Base-by-base conservation (phyloP, 2,888 invertebrate genomes). In the Neoscelio sp. region DNA sequence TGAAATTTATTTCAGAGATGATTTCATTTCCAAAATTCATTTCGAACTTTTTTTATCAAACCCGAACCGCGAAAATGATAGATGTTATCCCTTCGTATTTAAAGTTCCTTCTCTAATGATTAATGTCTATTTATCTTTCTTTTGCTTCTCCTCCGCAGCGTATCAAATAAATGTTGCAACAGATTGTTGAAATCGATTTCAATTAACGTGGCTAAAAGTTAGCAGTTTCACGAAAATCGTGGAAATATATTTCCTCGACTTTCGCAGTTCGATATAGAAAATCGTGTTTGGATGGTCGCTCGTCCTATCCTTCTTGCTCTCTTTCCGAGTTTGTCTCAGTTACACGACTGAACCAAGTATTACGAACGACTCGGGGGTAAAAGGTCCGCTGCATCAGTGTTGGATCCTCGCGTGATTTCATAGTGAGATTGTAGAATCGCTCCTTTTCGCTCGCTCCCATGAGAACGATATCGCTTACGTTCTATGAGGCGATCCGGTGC, bases 301-400 rank as follows among this genome's bases (percentile, higher is more conserved):
- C n/a, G n/a, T n/a, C n/a, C n/a, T n/a, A n/a, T n/a, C n/a, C n/a
- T n/a, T n/a, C n/a, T n/a, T n/a, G n/a, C n/a, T n/a, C n/a, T n/a
- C n/a, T n/a, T n/a, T n/a, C n/a, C n/a, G n/a, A n/a, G 40, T 40
- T 12, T 26, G 15, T 56, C 33, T 33, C 54, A n/a, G 7, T 13
- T 42, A 10, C 28, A 28, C 28, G 28, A 5, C 20, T 20, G 52
- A 26, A 18, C 52, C 50, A 50, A 67, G 50, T 67, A 67, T 67
- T 75, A 60, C 60, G 52, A 60, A 75, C 62, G 60, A 62, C 62
- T 62, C 46, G 28, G 18, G 56, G 65, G 64, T 50, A 58, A 65
- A 77, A 71, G 70, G 75, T 74, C 74, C 48, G 54, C 56, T 74
- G 68, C 62, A 62, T 76, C 68, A 64, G 68, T 58, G 74, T 78